Base-by-base conservation (phyloP, 2,888 invertebrate species). In the Operophtera brumata region DNA sequence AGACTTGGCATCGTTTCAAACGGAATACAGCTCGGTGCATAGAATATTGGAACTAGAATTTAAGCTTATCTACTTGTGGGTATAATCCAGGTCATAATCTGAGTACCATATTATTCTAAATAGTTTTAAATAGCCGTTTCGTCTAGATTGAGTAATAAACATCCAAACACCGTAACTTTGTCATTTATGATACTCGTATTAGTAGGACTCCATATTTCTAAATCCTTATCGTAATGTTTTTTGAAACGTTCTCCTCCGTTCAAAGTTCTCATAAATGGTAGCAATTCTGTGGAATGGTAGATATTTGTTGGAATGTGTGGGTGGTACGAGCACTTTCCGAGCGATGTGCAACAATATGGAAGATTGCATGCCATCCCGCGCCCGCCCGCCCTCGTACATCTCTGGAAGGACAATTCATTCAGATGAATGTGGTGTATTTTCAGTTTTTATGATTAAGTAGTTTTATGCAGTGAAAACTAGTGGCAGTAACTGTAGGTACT, bases 1-100 rank as follows among this genome's bases (percentile, higher is more conserved):
- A 57, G 53, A 61, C 51, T 61, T 64, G 63, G 63, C 63, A 57
- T 49, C 57, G 61, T 48, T 56, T 64, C 63, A 64, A 61, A 57
- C 59, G 51, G 44, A 54, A 56, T 58, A 55, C 45, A 58, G 36
- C 32, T 35, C 47, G 34, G 47, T 40, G 55, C 51, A 47, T 43
- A 13, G 34, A 50, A 47, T 47, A 51, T 56, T 35, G 34, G n/a
- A 43, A 35, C 37, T 39, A 26, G 26, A 39, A 47, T 44, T 47
- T 34, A 8, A 20, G 14, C 30, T 52, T 20, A 4, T 4, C 20
- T 20, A 20, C 20, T 20, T n/a, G n/a, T n/a, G n/a, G n/a, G n/a
- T n/a, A n/a, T n/a, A n/a, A n/a, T n/a, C n/a, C n/a, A n/a, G n/a
- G n/a, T n/a, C n/a, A n/a, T n/a, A n/a, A n/a, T n/a, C n/a, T n/a